Conservation (phyloP, 2,113 vertebrate genomes). For the Penelope pileata region DNA sequence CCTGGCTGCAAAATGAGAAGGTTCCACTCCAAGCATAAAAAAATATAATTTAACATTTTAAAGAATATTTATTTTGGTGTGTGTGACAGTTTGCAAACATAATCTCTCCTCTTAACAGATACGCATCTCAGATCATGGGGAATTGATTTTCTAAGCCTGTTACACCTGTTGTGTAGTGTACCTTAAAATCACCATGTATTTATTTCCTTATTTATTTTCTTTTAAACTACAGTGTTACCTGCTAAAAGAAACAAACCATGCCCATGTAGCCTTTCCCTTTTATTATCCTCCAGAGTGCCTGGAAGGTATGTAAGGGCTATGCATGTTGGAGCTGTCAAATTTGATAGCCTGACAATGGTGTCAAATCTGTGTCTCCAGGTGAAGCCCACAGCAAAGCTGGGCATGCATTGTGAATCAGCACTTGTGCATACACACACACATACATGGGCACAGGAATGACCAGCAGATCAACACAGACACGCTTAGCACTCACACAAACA, state of each 20-base stretch:
- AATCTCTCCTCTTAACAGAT: accelerated
- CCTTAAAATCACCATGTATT: background rate
- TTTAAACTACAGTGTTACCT: background rate
- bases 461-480: background rate
- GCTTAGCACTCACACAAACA: background rate
- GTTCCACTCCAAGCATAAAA: background rate
- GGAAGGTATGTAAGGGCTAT: background rate
- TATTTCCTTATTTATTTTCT: too few relatives aligned
- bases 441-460: too few relatives aligned
- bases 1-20: background rate
- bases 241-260: background rate
- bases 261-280: background rate
- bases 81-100: background rate
- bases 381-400: background rate
- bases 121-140: background rate
- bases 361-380: background rate
- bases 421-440: background rate
- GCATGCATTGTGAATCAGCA: background rate
- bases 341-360: background rate
- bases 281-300: background rate
- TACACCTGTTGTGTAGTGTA: background rate
- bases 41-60: background rate
- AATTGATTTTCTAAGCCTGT: background rate
- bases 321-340: background rate
- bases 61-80: background rate